phyloP scores from a whole-genome alignment of 2,797 vertebrate genomes.

The Cygnus olor region DNA sequence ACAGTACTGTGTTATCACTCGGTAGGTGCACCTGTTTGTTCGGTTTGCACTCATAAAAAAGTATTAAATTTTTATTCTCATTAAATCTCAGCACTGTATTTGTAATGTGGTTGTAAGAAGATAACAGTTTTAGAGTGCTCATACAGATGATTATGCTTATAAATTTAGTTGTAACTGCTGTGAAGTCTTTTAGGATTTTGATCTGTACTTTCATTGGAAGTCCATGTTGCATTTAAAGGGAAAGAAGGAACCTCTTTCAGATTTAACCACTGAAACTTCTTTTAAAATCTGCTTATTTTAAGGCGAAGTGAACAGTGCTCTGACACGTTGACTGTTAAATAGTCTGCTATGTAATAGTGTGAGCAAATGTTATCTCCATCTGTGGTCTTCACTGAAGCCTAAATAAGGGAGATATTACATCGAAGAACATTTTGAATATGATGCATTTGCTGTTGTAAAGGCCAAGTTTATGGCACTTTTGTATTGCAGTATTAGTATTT shows the following conservation, averaged over 20 bases:
- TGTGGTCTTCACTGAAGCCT: conserved; percentile 38
- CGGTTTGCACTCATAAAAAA: not conserved
- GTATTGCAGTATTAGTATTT: conserved; percentile 14
- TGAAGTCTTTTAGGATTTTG: not conserved
- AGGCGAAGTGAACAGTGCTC: conserved; percentile 38
- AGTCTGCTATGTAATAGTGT: conserved; percentile 22
- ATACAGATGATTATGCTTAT: not conserved
- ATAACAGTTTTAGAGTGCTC: not conserved
- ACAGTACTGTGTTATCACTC: not conserved
- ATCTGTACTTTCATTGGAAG: not conserved
- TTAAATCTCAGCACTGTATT: not conserved
- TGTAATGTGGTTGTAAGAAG: not conserved
- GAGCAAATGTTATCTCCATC: conserved; percentile 57
- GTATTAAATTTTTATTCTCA: not conserved
- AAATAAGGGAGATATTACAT: conserved; percentile 27
- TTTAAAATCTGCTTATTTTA: conserved; percentile 31
- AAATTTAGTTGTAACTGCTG: not conserved
- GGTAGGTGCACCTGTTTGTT: not conserved
- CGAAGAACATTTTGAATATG: conserved; percentile 27
- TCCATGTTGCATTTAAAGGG: not conserved
- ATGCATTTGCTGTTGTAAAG: conserved; percentile 41
- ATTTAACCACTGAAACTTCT: not conserved
- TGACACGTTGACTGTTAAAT: conserved; percentile 18
- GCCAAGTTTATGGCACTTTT: conserved; percentile 41
- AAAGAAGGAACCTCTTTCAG: not conserved